These are phyloP conservation scores for Agapornis roseicollis DNA, from an alignment of 2,113 vertebrate species.

Conservation along the genomic window DNA sequence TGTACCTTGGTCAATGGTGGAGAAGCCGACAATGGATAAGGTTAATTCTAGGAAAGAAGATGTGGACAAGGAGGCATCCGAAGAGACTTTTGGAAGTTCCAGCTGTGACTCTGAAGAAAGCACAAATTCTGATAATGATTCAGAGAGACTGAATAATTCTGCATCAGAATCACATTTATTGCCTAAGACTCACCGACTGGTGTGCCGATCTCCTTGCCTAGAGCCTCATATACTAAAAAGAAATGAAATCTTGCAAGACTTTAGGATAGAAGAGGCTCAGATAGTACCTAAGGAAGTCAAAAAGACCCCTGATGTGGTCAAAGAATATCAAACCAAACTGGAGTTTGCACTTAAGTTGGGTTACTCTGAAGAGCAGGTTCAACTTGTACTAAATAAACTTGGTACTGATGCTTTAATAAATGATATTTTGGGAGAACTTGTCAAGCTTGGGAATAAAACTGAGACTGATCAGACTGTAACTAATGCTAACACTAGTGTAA, in stretches of 20 bases:
- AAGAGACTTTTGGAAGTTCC: conserved; percentile 70
- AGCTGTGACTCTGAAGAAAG: conserved; percentile 81
- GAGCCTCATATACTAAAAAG: conserved; percentile 84
- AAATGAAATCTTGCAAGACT: conserved; percentile 78
- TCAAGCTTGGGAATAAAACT: conserved; percentile 93
- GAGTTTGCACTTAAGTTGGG: conserved; percentile 97
- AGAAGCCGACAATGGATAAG: conserved; percentile 84
- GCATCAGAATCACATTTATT: conserved; percentile 68
- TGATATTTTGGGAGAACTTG: conserved; percentile 95
- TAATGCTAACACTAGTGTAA: conserved; percentile 58
- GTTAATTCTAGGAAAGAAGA: conserved; percentile 76
- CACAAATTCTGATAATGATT: conserved; percentile 80
- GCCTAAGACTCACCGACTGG: conserved; percentile 82
- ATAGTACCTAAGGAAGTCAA: conserved; percentile 72
- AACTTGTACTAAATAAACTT: conserved; percentile 92
- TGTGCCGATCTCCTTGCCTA: conserved; percentile 87
- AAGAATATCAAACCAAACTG: conserved; percentile 94
- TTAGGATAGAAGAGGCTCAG: conserved; percentile 75
- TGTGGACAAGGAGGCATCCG: conserved; percentile 73
- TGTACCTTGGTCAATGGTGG: conserved; percentile 77
- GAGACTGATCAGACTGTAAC: conserved; percentile 82
- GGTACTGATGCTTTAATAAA: conserved; percentile 95
- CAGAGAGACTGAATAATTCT: conserved; percentile 65
- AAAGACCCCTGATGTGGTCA: conserved; percentile 74
- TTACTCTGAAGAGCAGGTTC: conserved; percentile 93